Base-by-base conservation (phyloP, 2,888 invertebrate genomes). In the Bimastos eiseni region DNA sequence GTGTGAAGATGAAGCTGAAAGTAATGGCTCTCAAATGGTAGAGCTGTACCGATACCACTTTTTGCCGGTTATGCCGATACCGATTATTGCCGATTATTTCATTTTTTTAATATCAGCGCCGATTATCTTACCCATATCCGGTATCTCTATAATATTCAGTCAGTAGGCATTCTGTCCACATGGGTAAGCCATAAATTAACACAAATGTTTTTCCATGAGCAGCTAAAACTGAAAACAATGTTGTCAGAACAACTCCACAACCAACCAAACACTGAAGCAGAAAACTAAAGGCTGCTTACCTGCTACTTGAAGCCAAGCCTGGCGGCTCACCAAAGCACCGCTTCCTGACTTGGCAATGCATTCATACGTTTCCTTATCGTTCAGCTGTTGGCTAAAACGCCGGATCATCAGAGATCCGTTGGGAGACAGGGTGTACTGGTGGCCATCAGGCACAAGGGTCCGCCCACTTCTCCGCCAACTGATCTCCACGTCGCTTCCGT, bases 321-420 rank as follows among this genome's bases (percentile, higher is more conserved):
- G 86, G 24, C 37, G 86, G 37, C 86, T 86, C 36, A 86, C 86
- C 24, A 86, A 86, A 34, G 86, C 37, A 37, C 37, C 24, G 36
- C 36, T 37, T 37, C 86, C 86, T 86, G 86, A 34, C 34, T 37
- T 86, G 36, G 34, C 34, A 8, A 86, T 19, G 37, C 86, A 86
- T 36, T 86, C 86, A 36, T 86, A 86, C 11, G 36, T 33, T 34
- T 37, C 86, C 24, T 36, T 37, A 37, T 86, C 86, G 37, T 37
- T 24, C 86, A 6, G 36, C 37, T 34, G 86, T 36, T 86, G 34
- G 86, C 36, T 37, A 36, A 86, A 86, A 30, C 37, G 17, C 24
- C 4, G 34, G 86, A 86, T 86, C 36, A 86, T 19, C 86, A 86
- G 86, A 34, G 86, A 86, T 37, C 86, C 86, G 15, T 86, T 86